Evolutionary conservation across 2,888 invertebrate species (phyloP).

Genomic region (Arrhopalites spinosus): DNA sequence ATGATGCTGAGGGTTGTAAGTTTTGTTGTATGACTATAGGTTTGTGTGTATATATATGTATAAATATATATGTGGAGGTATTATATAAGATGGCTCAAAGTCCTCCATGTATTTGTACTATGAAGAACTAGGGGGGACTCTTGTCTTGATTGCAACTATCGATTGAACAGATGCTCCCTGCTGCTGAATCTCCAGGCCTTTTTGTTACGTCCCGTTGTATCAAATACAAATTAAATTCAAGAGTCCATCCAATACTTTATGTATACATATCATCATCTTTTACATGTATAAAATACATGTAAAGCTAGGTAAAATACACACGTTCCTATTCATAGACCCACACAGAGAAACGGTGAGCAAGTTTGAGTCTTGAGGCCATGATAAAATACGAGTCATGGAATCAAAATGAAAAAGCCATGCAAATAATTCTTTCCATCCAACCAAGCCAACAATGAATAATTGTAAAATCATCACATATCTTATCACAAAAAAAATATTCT

Average conservation of each 20-base stretch:
- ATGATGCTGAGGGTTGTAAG: constrained; percentile 2
- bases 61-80: neutral
- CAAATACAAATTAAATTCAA: constrained; percentile 38
- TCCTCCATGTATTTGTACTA: constrained; percentile 11
- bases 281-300: neutral
- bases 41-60: neutral
- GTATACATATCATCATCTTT: neutral
- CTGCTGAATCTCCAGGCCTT: constrained; percentile 48
- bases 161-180: constrained; percentile 53
- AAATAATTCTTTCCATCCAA: neutral
- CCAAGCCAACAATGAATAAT: neutral
- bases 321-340: constrained; percentile 3
- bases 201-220: constrained; percentile 34
- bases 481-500: constrained; percentile 33
- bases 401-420: neutral
- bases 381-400: neutral
- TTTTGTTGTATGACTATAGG: neutral
- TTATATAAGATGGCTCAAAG: no score
- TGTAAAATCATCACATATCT: constrained; percentile 37
- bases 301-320: neutral
- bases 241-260: constrained; percentile 21
- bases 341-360: neutral
- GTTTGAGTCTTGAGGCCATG: neutral
- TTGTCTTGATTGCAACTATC: constrained; percentile 44
- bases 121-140: constrained; percentile 40